Percentiles rank a stretch among this genome's conserved stretches.
Conservation (phyloP, 2,797 vertebrate genomes). For the Gymnocypris eckloni region DNA sequence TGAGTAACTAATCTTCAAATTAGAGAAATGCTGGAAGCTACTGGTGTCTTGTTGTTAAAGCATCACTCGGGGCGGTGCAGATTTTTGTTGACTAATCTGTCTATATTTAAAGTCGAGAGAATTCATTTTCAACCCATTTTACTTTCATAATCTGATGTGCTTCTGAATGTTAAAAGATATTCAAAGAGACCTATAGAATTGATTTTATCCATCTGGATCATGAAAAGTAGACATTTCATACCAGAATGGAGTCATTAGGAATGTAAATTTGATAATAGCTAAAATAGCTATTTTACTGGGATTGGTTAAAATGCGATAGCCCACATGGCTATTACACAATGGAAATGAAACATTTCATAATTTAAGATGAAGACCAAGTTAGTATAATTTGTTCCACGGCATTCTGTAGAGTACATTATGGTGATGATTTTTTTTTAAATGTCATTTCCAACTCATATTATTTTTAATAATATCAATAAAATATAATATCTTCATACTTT, state of each 20-base stretch:
- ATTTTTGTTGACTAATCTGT: constrained; percentile 11
- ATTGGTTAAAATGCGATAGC: background rate
- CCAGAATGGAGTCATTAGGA: background rate
- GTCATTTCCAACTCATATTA: background rate
- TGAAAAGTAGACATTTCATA: background rate
- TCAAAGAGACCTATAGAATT: background rate
- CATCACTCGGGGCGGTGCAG: background rate
- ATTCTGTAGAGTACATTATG: background rate
- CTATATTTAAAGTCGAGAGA: constrained; percentile 16
- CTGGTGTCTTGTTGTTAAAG: constrained; percentile 4
- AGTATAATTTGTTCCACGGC: background rate
- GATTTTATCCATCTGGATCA: background rate
- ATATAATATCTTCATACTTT: background rate
- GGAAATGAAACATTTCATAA: background rate
- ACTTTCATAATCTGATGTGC: background rate
- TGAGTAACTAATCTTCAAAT: constrained; percentile 34
- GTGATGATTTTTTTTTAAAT: background rate
- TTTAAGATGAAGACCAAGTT: background rate
- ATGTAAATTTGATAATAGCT: background rate
- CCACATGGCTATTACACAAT: background rate
- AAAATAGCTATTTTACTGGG: background rate
- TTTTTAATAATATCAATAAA: background rate
- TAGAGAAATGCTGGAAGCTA: constrained; percentile 1
- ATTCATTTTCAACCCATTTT: background rate
- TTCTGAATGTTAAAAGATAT: background rate